phyloP scores from a whole-genome alignment of 2,113 vertebrate species.

The Erythrocercus mccallii region DNA sequence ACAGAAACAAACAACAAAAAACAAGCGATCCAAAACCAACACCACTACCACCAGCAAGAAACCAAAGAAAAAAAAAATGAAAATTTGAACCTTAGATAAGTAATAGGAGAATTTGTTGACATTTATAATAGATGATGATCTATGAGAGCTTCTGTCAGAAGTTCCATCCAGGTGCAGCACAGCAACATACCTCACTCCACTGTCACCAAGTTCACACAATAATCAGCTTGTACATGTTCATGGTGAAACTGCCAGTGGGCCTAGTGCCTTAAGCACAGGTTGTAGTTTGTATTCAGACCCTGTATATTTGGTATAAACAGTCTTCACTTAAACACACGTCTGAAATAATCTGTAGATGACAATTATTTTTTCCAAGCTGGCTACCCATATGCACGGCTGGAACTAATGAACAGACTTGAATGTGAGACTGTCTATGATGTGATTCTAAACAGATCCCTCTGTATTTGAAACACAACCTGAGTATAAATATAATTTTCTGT shows the following conservation, averaged over 20 bases:
- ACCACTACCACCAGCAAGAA: neutral
- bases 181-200: neutral
- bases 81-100: neutral
- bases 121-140: neutral
- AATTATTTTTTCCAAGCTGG: constrained; percentile 26
- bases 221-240: neutral
- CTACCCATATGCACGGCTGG: neutral
- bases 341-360: constrained; percentile 13
- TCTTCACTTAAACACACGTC: neutral
- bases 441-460: neutral
- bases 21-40: neutral
- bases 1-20: neutral
- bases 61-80: neutral
- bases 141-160: neutral
- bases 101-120: neutral
- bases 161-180: neutral
- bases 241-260: neutral
- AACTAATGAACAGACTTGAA: constrained; percentile 2
- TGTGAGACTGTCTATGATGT: accelerated
- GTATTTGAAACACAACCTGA: constrained; percentile 26
- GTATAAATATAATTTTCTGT: neutral
- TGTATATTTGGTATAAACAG: neutral
- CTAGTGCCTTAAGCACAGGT: neutral
- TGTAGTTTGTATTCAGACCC: neutral
- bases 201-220: neutral